Base-by-base conservation (phyloP, 2,888 invertebrate genomes). In the Deilephila elpenor region DNA sequence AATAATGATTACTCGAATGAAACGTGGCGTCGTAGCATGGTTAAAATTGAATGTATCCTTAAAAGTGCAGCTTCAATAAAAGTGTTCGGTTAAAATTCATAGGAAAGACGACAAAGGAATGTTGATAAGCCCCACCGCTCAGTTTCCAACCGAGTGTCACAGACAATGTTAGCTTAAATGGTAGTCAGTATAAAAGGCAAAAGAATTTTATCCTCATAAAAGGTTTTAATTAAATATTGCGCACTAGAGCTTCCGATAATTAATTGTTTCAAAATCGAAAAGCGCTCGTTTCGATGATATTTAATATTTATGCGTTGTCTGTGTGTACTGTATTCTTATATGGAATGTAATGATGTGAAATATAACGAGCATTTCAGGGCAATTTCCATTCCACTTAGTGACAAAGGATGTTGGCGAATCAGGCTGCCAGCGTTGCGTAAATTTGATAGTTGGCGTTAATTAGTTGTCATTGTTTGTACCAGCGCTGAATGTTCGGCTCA, bases 291-390 rank as follows among this genome's bases (percentile, higher is more conserved):
- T 56, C 56, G 56, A n/a, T 56, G 0, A 7, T n/a, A 6, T 19
- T 56, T 0, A 6, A n/a, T 56, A 6, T n/a, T 56, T 14, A 56
- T 56, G 5, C 7, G n/a, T 56, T 5, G 56, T 56, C 56, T 56
- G 5, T 17, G 19, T n/a, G 19, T 56, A 56, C 44, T 44, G 56
- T 17, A 4, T 44, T 44, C 8, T n/a, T 56, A n/a, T 17, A 56
- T 56, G 5, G 56, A 0, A 19, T 56, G 44, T 44, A 11, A 44
- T 44, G 14, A 44, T 44, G 14, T 44, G 44, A 56, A n/a, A 56
- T 56, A n/a, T n/a, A 56, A 56, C 19, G 56, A 56, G 56, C n/a
- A n/a, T 56, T 56, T 56, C n/a, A 56, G 56, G n/a, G 56, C 56
- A 56, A 56, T 56, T 56, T 56, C n/a, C n/a, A 56, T 56, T n/a